These are phyloP conservation scores for Halcyon senegalensis DNA, from an alignment of 2,113 vertebrate genomes.

Conservation along the genomic window DNA sequence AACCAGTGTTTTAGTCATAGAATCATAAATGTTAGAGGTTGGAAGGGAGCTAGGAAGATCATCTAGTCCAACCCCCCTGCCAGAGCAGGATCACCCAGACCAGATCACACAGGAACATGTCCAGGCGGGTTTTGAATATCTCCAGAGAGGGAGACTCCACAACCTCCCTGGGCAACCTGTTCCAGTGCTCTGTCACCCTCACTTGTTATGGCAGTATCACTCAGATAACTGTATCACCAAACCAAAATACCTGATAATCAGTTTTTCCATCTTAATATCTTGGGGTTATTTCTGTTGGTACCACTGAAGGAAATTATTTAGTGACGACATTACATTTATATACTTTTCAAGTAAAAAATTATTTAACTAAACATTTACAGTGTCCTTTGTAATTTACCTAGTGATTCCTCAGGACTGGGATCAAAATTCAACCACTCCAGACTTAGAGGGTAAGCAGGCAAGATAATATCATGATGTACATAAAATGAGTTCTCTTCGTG, in stretches of 20 bases:
- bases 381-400: conserved; percentile 73
- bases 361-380: not conserved
- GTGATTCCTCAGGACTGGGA: conserved; percentile 85
- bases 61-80: too few species aligned
- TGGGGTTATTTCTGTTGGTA: not conserved
- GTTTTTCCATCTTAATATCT: not conserved
- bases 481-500: conserved; percentile 93
- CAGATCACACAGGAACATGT: too few species aligned
- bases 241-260: not conserved
- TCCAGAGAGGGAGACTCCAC: too few species aligned
- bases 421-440: conserved; percentile 96
- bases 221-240: not conserved
- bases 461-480: conserved; percentile 92
- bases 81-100: too few species aligned
- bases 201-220: not conserved
- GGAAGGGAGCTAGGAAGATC: too few species aligned
- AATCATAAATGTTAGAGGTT: too few species aligned
- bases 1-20: not conserved
- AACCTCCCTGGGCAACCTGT: too few species aligned
- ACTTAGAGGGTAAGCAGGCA: conserved; percentile 94
- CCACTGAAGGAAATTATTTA: not conserved
- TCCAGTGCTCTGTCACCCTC: too few species aligned
- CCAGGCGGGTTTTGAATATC: too few species aligned
- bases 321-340: not conserved
- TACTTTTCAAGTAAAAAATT: not conserved